Percentiles rank a stretch among this genome's conserved stretches.
Evolutionary conservation across 2,113 vertebrate species (phyloP).

Genomic region (Nerophis ophidion): DNA sequence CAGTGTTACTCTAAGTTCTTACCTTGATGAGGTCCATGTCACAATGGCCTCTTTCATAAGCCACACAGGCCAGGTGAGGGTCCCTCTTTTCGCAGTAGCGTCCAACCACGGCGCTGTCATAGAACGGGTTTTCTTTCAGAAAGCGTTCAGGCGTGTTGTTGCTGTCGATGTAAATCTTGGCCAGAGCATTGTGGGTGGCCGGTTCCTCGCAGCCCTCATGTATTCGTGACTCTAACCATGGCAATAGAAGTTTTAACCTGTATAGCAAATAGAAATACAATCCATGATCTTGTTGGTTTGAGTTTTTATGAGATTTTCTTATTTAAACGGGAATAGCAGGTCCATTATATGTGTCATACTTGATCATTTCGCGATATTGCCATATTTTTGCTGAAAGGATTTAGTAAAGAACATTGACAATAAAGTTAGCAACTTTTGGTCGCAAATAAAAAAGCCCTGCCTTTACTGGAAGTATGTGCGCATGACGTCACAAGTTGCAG

Average conservation of each 20-base stretch:
- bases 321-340: too few relatives aligned
- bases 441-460: too few relatives aligned
- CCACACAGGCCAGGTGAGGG: slow-evolving; percentile 85
- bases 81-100: slow-evolving; percentile 89
- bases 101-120: slow-evolving; percentile 84
- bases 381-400: too few relatives aligned
- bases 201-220: slow-evolving; percentile 89
- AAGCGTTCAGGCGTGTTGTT: slow-evolving; percentile 87
- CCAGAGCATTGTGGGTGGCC: slow-evolving; percentile 86
- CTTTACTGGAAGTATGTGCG: too few relatives aligned
- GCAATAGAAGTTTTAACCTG: slow-evolving; percentile 85
- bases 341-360: too few relatives aligned
- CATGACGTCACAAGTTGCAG: too few relatives aligned
- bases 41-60: slow-evolving; percentile 87
- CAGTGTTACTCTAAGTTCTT: neutral
- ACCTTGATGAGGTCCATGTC: slow-evolving; percentile 91
- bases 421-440: too few relatives aligned
- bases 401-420: too few relatives aligned
- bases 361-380: too few relatives aligned
- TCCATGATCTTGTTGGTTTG: neutral
- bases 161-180: slow-evolving; percentile 93
- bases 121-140: slow-evolving; percentile 84
- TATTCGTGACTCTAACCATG: slow-evolving; percentile 86
- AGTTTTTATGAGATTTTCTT: neutral
- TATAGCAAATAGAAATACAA: neutral